These are phyloP conservation scores for Microtus agrestis DNA, from an alignment of 2,797 vertebrate species.

Conservation along the genomic window DNA sequence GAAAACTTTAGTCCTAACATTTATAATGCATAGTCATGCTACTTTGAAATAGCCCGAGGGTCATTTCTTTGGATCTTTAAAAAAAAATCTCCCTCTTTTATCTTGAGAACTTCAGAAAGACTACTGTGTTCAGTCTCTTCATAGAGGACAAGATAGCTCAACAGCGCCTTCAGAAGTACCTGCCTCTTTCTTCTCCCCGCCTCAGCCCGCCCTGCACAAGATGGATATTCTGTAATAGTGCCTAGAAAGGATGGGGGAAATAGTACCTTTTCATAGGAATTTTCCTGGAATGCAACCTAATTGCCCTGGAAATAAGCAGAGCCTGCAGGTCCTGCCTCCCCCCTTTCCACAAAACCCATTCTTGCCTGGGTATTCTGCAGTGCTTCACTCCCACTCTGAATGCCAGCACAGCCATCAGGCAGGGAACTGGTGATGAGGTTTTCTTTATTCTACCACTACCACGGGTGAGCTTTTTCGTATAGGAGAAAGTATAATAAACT, in stretches of 20 bases:
- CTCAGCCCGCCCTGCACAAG: neutral
- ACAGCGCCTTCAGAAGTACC: neutral
- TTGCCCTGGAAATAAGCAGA: neutral
- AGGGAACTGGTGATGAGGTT: neutral
- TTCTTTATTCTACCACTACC: neutral
- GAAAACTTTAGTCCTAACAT: constrained; percentile 21
- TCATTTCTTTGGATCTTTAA: constrained; percentile 10
- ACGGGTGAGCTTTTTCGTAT: neutral
- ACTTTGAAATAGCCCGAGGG: constrained; percentile 50
- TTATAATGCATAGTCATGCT: neutral
- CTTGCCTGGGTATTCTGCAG: neutral
- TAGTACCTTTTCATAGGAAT: constrained; percentile 10
- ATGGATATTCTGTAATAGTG: neutral
- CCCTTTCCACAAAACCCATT: neutral
- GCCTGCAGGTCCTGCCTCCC: neutral
- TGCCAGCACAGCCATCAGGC: neutral
- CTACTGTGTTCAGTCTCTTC: neutral
- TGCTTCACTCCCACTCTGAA: neutral
- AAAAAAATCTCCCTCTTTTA: neutral
- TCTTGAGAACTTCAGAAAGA: constrained; percentile 11
- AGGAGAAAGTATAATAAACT: neutral
- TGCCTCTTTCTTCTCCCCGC: neutral
- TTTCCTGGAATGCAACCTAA: constrained; percentile 29
- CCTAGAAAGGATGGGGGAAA: neutral
- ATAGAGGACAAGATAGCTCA: neutral